phyloP scores from a whole-genome alignment of 2,797 vertebrate genomes.

The Bradypodion ventrale region DNA sequence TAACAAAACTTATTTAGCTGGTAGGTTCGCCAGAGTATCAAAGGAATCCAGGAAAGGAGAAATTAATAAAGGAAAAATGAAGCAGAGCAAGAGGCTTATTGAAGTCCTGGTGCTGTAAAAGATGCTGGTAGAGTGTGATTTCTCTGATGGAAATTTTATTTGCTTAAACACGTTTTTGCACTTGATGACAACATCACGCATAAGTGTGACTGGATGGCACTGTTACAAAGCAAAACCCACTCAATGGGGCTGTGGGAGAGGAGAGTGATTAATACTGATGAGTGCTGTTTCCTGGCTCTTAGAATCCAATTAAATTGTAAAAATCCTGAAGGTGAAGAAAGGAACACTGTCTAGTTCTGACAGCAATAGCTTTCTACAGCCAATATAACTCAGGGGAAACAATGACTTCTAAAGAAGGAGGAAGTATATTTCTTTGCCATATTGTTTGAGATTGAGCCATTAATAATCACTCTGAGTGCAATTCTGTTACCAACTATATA shows the following conservation, averaged over 20 bases:
- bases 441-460: no score
- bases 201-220: not conserved
- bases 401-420: not conserved
- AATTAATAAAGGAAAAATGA: conserved; percentile 28
- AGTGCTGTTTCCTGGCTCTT: conserved; percentile 19
- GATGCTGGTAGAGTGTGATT: conserved; percentile 21
- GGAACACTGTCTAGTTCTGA: fast-evolving
- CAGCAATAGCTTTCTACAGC: not conserved
- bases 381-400: fast-evolving
- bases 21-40: not conserved
- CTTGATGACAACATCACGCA: conserved; percentile 5
- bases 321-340: conserved; percentile 3
- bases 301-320: conserved; percentile 28
- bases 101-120: conserved; percentile 10
- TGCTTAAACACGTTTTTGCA: not conserved
- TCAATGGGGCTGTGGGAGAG: conserved; percentile 14
- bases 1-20: conserved; percentile 38
- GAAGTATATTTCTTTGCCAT: not conserved
- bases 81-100: conserved; percentile 3
- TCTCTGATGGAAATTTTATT: conserved; percentile 7
- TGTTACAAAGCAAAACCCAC: conserved; percentile 7
- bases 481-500: no score
- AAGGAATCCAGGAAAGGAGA: not conserved
- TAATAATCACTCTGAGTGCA: no score
- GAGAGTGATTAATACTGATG: not conserved